Conservation (phyloP, 2,113 vertebrate genomes). For the Melanerpes formicivorus region DNA sequence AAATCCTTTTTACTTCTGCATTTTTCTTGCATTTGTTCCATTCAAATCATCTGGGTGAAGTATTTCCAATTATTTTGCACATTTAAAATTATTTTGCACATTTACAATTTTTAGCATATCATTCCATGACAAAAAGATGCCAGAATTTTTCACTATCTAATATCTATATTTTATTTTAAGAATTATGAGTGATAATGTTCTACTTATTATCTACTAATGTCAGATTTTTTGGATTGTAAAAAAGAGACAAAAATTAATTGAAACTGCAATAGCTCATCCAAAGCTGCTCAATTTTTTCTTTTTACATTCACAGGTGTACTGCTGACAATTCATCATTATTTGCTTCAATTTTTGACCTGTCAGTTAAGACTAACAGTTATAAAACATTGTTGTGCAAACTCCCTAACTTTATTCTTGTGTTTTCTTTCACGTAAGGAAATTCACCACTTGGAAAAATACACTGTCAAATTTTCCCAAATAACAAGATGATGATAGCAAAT, state of each 20-base stretch:
- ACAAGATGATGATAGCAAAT: background rate
- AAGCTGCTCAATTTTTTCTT: background rate
- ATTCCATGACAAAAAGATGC: background rate
- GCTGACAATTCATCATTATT: background rate
- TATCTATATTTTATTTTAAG: background rate
- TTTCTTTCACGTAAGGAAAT: background rate
- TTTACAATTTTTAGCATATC: background rate
- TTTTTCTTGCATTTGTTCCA: background rate
- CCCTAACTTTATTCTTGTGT: background rate
- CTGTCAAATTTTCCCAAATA: background rate
- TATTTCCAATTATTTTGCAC: background rate
- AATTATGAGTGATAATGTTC: background rate
- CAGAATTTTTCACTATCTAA: background rate
- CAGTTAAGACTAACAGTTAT: background rate
- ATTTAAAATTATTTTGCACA: background rate
- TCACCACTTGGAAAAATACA: background rate
- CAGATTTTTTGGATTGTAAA: background rate
- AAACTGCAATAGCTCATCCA: background rate
- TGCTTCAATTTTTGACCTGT: background rate
- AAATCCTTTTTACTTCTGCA: background rate
- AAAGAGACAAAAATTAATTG: background rate
- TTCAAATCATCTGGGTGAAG: background rate
- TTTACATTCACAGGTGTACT: background rate
- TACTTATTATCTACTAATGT: background rate
- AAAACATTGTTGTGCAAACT: background rate